Percentiles rank a stretch among this genome's conserved stretches.
Conservation (phyloP, 2,113 vertebrate genomes). For the Hyla sarda region DNA sequence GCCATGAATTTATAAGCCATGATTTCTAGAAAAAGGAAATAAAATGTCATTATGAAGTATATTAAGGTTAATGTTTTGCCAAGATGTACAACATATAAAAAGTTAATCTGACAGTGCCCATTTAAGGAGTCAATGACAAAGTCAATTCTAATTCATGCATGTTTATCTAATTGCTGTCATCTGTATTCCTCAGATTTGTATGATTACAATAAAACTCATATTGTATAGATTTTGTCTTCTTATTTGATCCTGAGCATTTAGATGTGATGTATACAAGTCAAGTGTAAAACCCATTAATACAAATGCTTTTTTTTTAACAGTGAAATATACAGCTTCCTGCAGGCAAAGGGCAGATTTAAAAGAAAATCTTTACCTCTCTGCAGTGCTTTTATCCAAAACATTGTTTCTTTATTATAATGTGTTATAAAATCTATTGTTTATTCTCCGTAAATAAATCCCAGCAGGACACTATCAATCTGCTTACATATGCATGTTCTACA, state of each 20-base stretch:
- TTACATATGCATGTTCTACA: slow-evolving; percentile 42
- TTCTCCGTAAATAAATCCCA: slow-evolving; percentile 4
- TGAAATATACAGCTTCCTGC: background rate
- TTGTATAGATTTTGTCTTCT: no score
- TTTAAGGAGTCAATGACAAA: no score
- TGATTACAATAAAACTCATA: no score
- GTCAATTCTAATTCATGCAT: no score
- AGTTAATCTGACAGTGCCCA: no score
- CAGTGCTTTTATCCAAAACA: background rate
- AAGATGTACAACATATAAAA: no score
- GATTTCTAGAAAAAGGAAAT: no score
- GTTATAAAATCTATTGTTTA: background rate
- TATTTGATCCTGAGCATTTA: background rate
- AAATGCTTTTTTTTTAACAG: background rate
- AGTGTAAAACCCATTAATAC: background rate
- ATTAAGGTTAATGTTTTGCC: no score
- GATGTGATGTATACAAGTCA: background rate
- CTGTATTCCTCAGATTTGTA: no score
- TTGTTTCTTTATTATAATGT: background rate
- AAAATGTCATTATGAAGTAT: no score
- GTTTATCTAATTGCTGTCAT: no score
- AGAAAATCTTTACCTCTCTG: background rate
- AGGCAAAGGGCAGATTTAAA: background rate
- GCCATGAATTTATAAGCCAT: no score
- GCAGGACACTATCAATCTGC: background rate